These are phyloP conservation scores for Kradibia gibbosae DNA, from an alignment of 1,140 invertebrate species.

Conservation along the genomic window DNA sequence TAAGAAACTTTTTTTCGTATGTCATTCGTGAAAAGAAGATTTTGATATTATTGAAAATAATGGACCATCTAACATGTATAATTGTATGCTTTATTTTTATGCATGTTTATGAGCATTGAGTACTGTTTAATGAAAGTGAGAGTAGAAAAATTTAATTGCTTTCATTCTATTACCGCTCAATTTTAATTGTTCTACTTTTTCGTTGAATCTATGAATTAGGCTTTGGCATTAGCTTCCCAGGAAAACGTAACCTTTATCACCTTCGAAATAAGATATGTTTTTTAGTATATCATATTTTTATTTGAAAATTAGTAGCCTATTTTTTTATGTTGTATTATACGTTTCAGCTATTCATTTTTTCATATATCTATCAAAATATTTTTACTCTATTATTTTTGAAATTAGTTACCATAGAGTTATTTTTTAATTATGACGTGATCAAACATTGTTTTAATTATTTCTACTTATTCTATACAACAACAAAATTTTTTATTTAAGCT, in stretches of 20 bases:
- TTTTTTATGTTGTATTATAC: too few relatives aligned
- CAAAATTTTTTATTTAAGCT: too few relatives aligned
- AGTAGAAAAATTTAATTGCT: background rate
- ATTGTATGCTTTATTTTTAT: background rate
- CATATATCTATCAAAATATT: too few relatives aligned
- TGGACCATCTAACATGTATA: background rate
- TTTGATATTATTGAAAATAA: slow-evolving; percentile 14
- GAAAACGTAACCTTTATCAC: background rate
- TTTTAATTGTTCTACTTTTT: slow-evolving; percentile 20
- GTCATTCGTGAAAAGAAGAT: background rate
- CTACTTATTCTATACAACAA: too few relatives aligned
- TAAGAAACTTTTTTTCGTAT: background rate
- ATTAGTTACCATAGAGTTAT: too few relatives aligned
- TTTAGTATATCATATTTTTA: background rate
- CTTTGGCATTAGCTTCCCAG: slow-evolving; percentile 16
- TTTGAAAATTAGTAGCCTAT: too few relatives aligned
- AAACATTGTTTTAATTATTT: too few relatives aligned
- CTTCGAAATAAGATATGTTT: background rate
- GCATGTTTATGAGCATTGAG: background rate
- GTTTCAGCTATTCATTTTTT: too few relatives aligned
- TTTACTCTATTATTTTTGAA: too few relatives aligned
- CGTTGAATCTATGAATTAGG: background rate
- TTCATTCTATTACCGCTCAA: background rate
- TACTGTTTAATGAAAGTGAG: background rate
- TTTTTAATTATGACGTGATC: too few relatives aligned